Conservation (phyloP, 2,113 vertebrate genomes). For the Scartelaos histophorus region DNA sequence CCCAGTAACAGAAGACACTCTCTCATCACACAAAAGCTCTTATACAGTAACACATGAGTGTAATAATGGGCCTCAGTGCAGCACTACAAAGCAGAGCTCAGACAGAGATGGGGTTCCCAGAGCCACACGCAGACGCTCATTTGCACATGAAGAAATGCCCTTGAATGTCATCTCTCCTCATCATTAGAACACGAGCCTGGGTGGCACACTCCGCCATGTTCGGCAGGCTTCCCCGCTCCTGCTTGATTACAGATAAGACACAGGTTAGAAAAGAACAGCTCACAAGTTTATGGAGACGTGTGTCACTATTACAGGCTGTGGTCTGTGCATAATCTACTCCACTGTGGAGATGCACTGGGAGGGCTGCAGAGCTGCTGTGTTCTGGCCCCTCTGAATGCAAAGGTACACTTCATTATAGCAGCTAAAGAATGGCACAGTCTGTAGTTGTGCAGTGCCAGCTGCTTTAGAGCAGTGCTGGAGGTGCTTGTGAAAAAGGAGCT, state of each 20-base stretch:
- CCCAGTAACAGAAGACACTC: slow-evolving; percentile 1
- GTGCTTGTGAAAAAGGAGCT: not conserved
- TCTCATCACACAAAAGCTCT: slow-evolving; percentile 15
- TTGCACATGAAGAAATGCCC: slow-evolving; percentile 69
- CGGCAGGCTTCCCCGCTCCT: not conserved
- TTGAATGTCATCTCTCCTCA: slow-evolving; percentile 62
- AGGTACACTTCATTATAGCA: not conserved
- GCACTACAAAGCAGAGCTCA: slow-evolving; percentile 41
- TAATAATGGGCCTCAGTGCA: slow-evolving; percentile 23
- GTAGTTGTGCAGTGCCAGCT: not conserved
- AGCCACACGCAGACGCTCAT: slow-evolving; percentile 53
- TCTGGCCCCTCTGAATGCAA: not conserved
- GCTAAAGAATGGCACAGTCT: not conserved
- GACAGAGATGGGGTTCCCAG: slow-evolving; percentile 35
- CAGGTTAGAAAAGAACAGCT: slow-evolving; percentile 47
- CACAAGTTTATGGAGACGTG: slow-evolving; percentile 34
- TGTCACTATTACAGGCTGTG: slow-evolving; percentile 42
- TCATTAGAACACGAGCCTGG: slow-evolving; percentile 61
- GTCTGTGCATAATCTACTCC: slow-evolving; percentile 16
- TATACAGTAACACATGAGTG: slow-evolving; percentile 11
- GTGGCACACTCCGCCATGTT: slow-evolving; percentile 35
- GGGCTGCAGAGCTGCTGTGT: not conserved
- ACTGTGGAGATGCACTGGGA: not conserved
- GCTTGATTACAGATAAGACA: slow-evolving; percentile 43
- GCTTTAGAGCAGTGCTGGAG: not conserved